Base-by-base conservation (phyloP, 2,888 invertebrate genomes). In the Mythimna pallens region DNA sequence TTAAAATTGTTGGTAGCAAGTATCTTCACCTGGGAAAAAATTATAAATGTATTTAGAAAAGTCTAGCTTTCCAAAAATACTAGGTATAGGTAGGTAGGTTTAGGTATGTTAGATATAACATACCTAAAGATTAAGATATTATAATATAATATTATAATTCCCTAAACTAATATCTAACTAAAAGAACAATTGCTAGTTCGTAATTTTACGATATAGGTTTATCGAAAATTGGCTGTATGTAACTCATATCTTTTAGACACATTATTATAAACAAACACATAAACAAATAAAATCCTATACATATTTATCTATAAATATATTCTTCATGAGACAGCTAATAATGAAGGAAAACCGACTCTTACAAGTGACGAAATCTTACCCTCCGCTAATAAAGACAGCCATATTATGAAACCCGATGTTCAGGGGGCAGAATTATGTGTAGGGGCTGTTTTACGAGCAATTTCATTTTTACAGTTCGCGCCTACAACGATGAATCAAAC, bases 361-460 rank as follows among this genome's bases (percentile, higher is more conserved):
- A 10, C 64, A 67, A 84, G 78, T 83, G 86, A 82, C 75, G 66
- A 82, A 79, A 79, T 76, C 76, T 74, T 65, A 79, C 80, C 86
- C 90, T 86, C 81, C 65, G 74, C 86, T 88, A 90, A 93, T 93
- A 93, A 94, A 94, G 92, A 91, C 88, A 87, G 89, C 85, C 83
- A 85, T 88, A 77, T 82, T 71, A 86, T 87, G 86, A 87, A 88
- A 86, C 89, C 87, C 80, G 72, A 79, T 82, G 76, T 87, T 88
- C 87, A 79, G 89, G 93, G 94, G 94, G 94, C 88, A 88, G 84
- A 87, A 90, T 91, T 90, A 92, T 90, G 89, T 89, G 87, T 87
- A 84, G 92, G 95, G 95, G 95, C 93, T 93, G 93, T 92, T 95
- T 95, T 95, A 95, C 92, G 95, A 94, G 89, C 92, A 86, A 91